phyloP scores from a whole-genome alignment of 2,113 vertebrate species.

The Pampusana beccarii region DNA sequence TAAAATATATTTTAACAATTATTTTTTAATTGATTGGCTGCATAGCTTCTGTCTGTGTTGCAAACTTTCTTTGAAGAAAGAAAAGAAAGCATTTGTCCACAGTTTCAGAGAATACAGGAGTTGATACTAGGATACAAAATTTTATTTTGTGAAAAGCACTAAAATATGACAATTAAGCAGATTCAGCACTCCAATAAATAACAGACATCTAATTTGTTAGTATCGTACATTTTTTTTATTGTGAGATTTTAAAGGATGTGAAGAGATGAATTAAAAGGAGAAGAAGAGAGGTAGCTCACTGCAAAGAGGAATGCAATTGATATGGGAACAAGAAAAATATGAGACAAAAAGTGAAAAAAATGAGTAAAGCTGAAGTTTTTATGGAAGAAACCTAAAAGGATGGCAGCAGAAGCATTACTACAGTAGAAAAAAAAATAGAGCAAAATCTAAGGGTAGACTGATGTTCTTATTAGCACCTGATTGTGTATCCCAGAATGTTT shows the following conservation, averaged over 20 bases:
- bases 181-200: not conserved
- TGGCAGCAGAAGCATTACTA: not conserved
- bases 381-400: not conserved
- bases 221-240: not conserved
- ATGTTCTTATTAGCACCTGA: not conserved
- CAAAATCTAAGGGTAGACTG: not conserved
- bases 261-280: not conserved
- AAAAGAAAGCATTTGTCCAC: not conserved
- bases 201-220: not conserved
- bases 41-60: not conserved
- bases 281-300: not conserved
- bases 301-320: not conserved
- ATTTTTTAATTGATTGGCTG: not conserved
- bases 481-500: not conserved
- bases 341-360: not conserved
- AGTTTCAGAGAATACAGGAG: not conserved
- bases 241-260: not conserved
- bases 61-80: not conserved
- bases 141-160: not conserved
- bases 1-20: not conserved
- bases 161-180: not conserved
- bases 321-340: not conserved
- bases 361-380: not conserved
- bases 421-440: not conserved
- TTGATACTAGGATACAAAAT: not conserved